Evolutionary conservation across 2,888 invertebrate genomes (phyloP).

Genomic region (Eumerus sabulonum): DNA sequence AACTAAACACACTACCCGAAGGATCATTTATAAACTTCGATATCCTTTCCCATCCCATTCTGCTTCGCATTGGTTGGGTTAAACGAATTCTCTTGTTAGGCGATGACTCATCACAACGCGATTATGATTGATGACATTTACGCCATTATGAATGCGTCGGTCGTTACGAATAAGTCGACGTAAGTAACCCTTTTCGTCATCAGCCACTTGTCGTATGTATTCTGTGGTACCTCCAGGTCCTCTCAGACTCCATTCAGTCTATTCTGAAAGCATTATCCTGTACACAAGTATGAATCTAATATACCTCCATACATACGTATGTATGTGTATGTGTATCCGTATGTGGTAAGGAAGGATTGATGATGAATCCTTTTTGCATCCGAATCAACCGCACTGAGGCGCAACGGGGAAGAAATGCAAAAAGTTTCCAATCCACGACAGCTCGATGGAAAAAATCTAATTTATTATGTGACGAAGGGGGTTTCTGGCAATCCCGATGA

Average conservation of each 20-base stretch:
- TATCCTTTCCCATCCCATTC: slow-evolving; percentile 37
- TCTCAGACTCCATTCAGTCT: slow-evolving; percentile 10
- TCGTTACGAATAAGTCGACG: slow-evolving; percentile 21
- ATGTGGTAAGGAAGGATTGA: slow-evolving; percentile 48
- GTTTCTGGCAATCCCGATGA: slow-evolving; percentile 40
- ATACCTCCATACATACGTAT: not conserved
- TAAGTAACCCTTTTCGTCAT: slow-evolving; percentile 40
- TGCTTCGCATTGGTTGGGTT: slow-evolving; percentile 13
- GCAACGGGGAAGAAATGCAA: slow-evolving; percentile 44
- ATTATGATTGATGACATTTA: slow-evolving; percentile 66
- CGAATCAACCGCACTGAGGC: not conserved
- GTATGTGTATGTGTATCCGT: slow-evolving; percentile 7
- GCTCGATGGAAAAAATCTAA: slow-evolving; percentile 58
- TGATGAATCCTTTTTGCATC: slow-evolving; percentile 62
- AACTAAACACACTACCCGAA: slow-evolving; percentile 53
- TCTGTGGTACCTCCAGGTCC: slow-evolving; percentile 15
- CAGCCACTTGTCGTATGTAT: slow-evolving; percentile 5
- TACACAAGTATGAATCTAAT: slow-evolving; percentile 16
- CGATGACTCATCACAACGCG: slow-evolving; percentile 62
- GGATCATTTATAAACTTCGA: slow-evolving; percentile 62
- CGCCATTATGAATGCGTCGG: slow-evolving; percentile 63
- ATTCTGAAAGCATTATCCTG: slow-evolving; percentile 52
- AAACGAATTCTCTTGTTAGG: slow-evolving; percentile 64
- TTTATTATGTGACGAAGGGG: slow-evolving; percentile 67
- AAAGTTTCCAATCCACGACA: slow-evolving; percentile 60